These are phyloP conservation scores for Eurytoma adleriae DNA, from an alignment of 2,888 invertebrate species.

Conservation along the genomic window DNA sequence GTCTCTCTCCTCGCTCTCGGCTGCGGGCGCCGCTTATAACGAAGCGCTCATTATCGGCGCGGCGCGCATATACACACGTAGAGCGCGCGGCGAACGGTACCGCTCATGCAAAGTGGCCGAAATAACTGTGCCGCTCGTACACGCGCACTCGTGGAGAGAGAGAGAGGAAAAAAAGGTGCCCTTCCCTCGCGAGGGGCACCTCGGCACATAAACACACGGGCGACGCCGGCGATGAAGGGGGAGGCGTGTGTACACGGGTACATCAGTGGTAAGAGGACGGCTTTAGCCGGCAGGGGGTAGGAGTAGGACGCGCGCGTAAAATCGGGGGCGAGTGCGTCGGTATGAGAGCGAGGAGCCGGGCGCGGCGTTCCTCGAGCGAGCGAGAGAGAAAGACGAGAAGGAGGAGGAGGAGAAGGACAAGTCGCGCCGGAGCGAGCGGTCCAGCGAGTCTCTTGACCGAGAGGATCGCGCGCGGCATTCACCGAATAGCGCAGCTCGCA, in stretches of 20 bases:
- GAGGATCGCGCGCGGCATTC: constrained; percentile 29
- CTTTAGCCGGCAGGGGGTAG: not conserved
- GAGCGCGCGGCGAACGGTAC: constrained; percentile 16
- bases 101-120: constrained; percentile 22
- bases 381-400: constrained; percentile 20
- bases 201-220: not conserved
- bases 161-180: not conserved
- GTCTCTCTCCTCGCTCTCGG: not conserved
- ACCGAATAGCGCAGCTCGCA: constrained; percentile 17
- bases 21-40: not conserved
- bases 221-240: not conserved
- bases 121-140: constrained; percentile 22
- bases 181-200: constrained; percentile 3
- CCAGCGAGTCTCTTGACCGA: constrained; percentile 43
- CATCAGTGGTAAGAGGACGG: too few species aligned
- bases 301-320: not conserved
- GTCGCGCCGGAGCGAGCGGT: constrained; percentile 31
- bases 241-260: not conserved
- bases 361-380: constrained; percentile 24
- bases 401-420: constrained; percentile 33
- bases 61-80: not conserved
- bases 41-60: constrained; percentile 1
- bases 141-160: constrained; percentile 2
- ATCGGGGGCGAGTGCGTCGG: constrained; percentile 10
- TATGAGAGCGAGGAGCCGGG: constrained; percentile 13